Conservation (phyloP, 2,113 vertebrate species). For the Empidonax alnorum region DNA sequence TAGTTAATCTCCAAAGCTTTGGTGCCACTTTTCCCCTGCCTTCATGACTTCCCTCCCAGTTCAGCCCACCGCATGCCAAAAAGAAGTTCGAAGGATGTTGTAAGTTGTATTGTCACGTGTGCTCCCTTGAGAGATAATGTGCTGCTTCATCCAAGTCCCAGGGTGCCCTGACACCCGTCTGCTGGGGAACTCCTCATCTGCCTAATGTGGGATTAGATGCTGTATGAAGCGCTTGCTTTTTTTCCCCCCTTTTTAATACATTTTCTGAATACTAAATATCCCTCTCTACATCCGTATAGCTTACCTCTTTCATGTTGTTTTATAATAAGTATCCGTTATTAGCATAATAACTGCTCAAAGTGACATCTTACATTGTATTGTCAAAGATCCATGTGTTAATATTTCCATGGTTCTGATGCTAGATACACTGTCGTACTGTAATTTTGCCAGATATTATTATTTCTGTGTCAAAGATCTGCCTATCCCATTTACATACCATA, state of each 20-base stretch:
- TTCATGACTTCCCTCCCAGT: neutral
- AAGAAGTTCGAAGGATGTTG: neutral
- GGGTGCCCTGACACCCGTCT: constrained; percentile 31
- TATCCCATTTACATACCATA: constrained; percentile 37
- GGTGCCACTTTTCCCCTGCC: neutral
- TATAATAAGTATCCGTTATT: constrained; percentile 57
- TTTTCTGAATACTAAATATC: constrained; percentile 50
- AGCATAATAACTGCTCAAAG: constrained; percentile 64
- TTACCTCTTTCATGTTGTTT: constrained; percentile 68
- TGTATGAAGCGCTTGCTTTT: constrained; percentile 30
- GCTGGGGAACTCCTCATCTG: constrained; percentile 51
- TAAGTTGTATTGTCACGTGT: neutral
- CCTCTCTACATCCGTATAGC: constrained; percentile 39
- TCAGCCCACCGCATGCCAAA: constrained; percentile 1
- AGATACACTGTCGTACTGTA: constrained; percentile 49
- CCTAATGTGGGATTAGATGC: constrained; percentile 53
- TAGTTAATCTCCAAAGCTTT: neutral
- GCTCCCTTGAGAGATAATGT: neutral
- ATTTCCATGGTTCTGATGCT: constrained; percentile 62
- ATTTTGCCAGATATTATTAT: constrained; percentile 63
- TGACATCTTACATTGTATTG: constrained; percentile 67
- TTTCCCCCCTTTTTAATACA: constrained; percentile 19
- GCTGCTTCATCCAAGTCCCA: constrained; percentile 41
- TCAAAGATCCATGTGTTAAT: constrained; percentile 66
- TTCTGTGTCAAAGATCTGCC: constrained; percentile 63